Base-by-base conservation (phyloP, 53 echinoderm and acorn worm species). In the Temnopleurus reevesii region DNA sequence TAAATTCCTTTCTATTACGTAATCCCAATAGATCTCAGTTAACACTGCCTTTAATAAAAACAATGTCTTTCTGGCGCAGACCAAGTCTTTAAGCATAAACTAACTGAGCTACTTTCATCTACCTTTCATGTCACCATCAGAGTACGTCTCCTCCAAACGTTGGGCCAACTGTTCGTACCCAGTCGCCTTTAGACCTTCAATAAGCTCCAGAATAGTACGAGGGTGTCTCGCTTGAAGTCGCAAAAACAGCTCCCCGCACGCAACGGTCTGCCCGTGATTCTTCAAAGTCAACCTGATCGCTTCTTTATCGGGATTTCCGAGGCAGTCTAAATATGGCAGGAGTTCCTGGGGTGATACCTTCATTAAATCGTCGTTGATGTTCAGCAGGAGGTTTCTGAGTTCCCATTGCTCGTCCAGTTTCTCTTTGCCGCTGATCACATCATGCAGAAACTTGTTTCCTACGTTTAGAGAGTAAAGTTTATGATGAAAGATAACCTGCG, bases 381-480 rank as follows among this genome's bases (percentile, higher is more conserved):
- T 10, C 43, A 71, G 41, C 7, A 71, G 71, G 8, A 71, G 71
- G 41, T 41, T 71, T 41, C 41, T 71, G 1, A 71, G 41, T 41
- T 71, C 71, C 71, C 71, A 71, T 18, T 19, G 36, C 6, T 41
- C 71, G 21, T 71, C 71, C 38, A 71, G 71, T 71, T 71, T 71
- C 43, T 71, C 41, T 71, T 38, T 41, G 1, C 38, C 38, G 2
- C 7, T 21, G 71, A 71, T 71, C 36, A 71, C 71, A 30, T 71
- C 71, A 71, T 71, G 38, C n/a, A 71, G 19, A 9, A 71, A 71
- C 38, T n/a, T 71, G 23, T 71, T 19, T 38, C 71, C 71, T 71
- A 6, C n/a, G 21, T 38, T n/a, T n/a, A 21, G 23, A 38, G 9
- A 71, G 41, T 71, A 71, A 71, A n/a, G 38, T 38, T 5, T 65